Evolutionary conservation across 2,113 vertebrate species (phyloP).

Genomic region (Nerophis lumbriciformis): DNA sequence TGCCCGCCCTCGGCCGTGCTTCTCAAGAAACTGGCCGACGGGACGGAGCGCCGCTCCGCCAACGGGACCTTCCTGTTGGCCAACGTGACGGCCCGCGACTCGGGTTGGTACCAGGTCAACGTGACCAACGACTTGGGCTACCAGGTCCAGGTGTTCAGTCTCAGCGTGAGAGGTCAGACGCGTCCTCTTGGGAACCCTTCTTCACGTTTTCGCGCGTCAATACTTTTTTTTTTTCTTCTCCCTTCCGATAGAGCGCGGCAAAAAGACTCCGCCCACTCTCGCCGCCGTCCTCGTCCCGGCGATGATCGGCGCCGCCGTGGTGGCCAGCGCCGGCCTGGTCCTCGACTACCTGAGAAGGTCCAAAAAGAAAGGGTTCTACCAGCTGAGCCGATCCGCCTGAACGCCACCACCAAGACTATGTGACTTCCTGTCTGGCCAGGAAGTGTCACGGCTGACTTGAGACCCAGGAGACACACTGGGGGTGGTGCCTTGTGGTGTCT

Average conservation of each 20-base stretch:
- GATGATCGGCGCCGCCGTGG: slow-evolving; percentile 10
- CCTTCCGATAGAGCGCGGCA: slow-evolving; percentile 33
- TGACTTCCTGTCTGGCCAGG: not conserved
- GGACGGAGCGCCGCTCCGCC: slow-evolving; percentile 38
- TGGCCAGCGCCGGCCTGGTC: slow-evolving; percentile 28
- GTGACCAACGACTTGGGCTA: slow-evolving; percentile 66
- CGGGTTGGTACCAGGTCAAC: slow-evolving; percentile 70
- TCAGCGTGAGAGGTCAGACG: slow-evolving; percentile 65
- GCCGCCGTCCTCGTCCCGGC: slow-evolving; percentile 28
- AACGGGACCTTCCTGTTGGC: slow-evolving; percentile 63
- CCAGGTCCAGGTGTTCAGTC: slow-evolving; percentile 57
- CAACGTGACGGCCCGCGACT: slow-evolving; percentile 60
- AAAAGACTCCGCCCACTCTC: slow-evolving; percentile 12
- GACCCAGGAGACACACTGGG: not conserved
- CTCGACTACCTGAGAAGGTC: slow-evolving; percentile 55
- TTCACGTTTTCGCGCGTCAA: not conserved
- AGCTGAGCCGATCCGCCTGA: slow-evolving; percentile 52
- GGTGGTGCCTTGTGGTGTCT: no score
- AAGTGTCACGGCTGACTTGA: not conserved
- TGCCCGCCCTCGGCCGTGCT: slow-evolving; percentile 52
- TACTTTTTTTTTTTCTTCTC: not conserved
- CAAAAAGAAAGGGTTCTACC: slow-evolving; percentile 64
- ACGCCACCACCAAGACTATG: not conserved
- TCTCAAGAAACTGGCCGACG: slow-evolving; percentile 59
- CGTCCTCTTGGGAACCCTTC: not conserved